Evolutionary conservation across 2,888 invertebrate genomes (phyloP), one percentile per base, ranked within the genome.

Genomic region (Tenthredo scrophulariae): DNA sequence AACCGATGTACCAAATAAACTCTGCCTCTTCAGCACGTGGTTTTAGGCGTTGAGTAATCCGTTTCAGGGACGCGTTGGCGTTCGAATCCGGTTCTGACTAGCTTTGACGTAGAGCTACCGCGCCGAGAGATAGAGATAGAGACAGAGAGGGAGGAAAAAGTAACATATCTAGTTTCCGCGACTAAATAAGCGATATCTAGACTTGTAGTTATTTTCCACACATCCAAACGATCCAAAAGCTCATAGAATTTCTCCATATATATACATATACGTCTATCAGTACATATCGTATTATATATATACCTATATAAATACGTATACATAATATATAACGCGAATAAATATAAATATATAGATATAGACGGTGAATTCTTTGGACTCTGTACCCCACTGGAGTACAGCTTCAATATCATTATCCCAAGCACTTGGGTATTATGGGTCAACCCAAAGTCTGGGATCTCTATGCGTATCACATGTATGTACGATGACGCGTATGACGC

Each of bases 121-220:
- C 26, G 58, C 13, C 29, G 7, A 43, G 43, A 26, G 70, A 72
- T 33, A 84, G 22, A 84, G 37, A 33, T 50, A 67, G 26, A n/a
- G 37, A 84, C 6, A 84, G 37, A 33, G 70, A 67, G 26, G 33
- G 37, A 26, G 29, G 83, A 15, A 40, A 29, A 33, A 13, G n/a
- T 77, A 40, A 40, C 77, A 74, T 74, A 74, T 74, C 72, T 74
- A 22, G 43, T 74, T 74, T 74, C 72, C 72, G 43, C 72, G 72
- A 74, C 72, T 74, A 74, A 43, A 74, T 43, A 74, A 74, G 72
- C 72, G 72, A 74, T 74, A n/a, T 43, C 29, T 40, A 22, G 10
- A 33, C 67, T 33, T 18, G 37, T n/a, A 15, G 33, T 9, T 22
- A 43, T 74, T 74, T 43, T 43, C 26, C 40, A 43, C 40, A 43